phyloP scores from a whole-genome alignment of 2,797 vertebrate genomes.

The Peromyscus attwateri region DNA sequence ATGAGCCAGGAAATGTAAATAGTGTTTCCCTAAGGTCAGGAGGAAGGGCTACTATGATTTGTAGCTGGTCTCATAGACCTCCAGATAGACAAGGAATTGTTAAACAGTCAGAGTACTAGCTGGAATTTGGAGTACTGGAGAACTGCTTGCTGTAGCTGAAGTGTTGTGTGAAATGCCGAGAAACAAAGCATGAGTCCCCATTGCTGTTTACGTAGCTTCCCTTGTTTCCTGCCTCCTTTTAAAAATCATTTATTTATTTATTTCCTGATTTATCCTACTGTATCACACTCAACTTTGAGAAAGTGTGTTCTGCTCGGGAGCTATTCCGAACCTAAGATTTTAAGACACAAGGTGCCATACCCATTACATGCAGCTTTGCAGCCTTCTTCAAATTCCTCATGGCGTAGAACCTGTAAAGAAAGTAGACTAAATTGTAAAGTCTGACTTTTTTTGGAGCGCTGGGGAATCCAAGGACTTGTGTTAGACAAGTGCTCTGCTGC shows the following conservation, averaged over 20 bases:
- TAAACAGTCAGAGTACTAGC: neutral
- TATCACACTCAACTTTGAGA: slow-evolving; percentile 26
- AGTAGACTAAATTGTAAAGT: neutral
- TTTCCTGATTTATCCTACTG: slow-evolving; percentile 9
- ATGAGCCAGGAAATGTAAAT: neutral
- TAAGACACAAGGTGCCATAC: slow-evolving; percentile 85
- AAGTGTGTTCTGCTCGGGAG: slow-evolving; percentile 3
- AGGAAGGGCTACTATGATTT: neutral
- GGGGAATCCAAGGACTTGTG: neutral
- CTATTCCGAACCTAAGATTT: neutral
- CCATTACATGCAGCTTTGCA: slow-evolving; percentile 98
- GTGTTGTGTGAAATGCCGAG: neutral
- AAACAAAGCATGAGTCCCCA: neutral
- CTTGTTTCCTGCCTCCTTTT: neutral
- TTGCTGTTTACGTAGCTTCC: neutral
- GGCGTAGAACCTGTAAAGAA: slow-evolving; percentile 90
- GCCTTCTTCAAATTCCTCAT: slow-evolving; percentile 98
- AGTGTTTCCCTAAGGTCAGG: neutral
- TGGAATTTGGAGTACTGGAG: neutral
- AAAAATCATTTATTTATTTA: neutral
- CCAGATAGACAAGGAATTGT: neutral
- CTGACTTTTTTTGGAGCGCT: neutral
- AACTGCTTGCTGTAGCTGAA: neutral
- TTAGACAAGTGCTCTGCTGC: neutral
- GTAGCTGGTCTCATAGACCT: neutral